phyloP scores from a whole-genome alignment of 2,113 vertebrate species.

The Cyrtonyx montezumae region DNA sequence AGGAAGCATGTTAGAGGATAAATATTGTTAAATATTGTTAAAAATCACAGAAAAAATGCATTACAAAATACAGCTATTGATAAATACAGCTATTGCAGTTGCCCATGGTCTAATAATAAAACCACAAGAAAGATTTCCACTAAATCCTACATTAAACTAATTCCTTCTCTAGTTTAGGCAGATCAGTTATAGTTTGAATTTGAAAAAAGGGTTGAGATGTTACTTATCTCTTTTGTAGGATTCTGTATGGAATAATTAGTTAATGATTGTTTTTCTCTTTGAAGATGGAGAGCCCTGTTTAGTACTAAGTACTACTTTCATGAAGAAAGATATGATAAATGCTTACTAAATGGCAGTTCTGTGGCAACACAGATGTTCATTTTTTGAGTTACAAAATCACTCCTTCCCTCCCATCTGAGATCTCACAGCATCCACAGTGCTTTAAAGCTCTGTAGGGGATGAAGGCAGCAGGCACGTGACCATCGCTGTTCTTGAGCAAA shows the following conservation, averaged over 20 bases:
- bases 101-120: neutral
- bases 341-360: neutral
- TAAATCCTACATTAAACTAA: neutral
- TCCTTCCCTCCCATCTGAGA: rapidly evolving
- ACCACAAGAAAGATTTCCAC: neutral
- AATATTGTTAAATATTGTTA: neutral
- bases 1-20: neutral
- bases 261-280: neutral
- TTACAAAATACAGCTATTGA: neutral
- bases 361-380: neutral
- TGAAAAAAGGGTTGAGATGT: neutral
- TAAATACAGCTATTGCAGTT: neutral
- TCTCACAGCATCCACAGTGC: slow-evolving; percentile 68
- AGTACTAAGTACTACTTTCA: neutral
- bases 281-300: neutral
- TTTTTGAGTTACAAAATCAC: neutral
- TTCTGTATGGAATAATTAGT: neutral
- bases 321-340: neutral
- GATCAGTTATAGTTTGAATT: neutral
- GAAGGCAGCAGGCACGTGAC: slow-evolving; percentile 80
- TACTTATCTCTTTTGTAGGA: neutral
- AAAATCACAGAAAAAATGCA: neutral
- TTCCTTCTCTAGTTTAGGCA: neutral
- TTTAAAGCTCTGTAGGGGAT: slow-evolving; percentile 78
- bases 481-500: slow-evolving; percentile 75